Base-by-base conservation (phyloP, 2,797 vertebrate species). In the Paedocypris micromegethes region DNA sequence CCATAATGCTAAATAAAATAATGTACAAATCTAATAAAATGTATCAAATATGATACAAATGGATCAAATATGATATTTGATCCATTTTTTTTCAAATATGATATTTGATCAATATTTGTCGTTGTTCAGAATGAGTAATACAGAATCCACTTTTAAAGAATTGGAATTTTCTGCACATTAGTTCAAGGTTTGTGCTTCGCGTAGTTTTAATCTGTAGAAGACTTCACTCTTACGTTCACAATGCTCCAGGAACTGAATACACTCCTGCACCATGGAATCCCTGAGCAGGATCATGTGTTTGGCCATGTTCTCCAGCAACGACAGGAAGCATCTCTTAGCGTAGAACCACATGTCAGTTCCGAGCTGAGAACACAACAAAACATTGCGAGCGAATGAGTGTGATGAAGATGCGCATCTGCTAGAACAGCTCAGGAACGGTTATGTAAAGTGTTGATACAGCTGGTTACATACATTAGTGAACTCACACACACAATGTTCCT, bases 271-370 rank as follows among this genome's bases (percentile, higher is more conserved):
- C 69, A 95, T 89, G 0, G 80, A 85, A 72, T 97, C 94, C 9
- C 88, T 86, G 65, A 95, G 88, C 90, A 95, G 88, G 70, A 97
- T 87, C 86, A 91, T 95, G 75, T 98, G 94, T 80, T 96, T 98
- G 80, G 94, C 88, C 94, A 96, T 97, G 82, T 97, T 98, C 84
- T 97, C 95, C 84, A 98, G 80, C 80, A 98, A 83, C 44, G 95
- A 96, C 9, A 98, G 86, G 86, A 98, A 97, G 65, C 96, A 98
- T 7, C 94, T 89, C 77, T 98, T 98, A 60, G 94, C 93, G 0
- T 98, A 98, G 83, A 95, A 98, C 95, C 96, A 98, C 0, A 96
- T 98, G 79, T 98, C 95, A 0, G 95, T 95, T 62, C 95, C 93
- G 64, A 98, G 84, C 84, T 92, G 72, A 52, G 79, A 73, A 76